Conservation (phyloP, 2,888 invertebrate genomes). For the Cerceris rybyensis region DNA sequence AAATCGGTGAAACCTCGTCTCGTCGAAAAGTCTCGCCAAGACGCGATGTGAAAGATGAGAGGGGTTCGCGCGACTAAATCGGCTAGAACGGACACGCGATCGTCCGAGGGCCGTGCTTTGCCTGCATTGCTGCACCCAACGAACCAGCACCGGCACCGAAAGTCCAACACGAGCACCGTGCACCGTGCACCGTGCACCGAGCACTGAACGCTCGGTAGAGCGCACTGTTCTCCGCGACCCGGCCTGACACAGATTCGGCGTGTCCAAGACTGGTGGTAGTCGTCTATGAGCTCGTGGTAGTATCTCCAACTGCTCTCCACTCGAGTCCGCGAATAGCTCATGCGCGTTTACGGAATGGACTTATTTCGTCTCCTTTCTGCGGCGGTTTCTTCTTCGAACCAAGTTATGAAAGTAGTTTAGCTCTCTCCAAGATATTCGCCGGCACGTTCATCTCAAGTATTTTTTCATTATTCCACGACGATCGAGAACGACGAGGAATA, state of each 20-base stretch:
- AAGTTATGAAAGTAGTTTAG: no score
- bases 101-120: no score
- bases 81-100: no score
- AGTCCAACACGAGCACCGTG: neutral
- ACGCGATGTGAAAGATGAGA: no score
- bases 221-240: conserved; percentile 58
- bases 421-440: no score
- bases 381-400: neutral
- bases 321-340: neutral
- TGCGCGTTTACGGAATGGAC: neutral
- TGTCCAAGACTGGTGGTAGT: conserved; percentile 51
- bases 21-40: no score
- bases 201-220: conserved; percentile 56
- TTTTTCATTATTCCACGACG: neutral
- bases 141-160: neutral
- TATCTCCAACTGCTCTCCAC: neutral
- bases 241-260: conserved; percentile 72
- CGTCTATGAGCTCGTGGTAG: conserved; percentile 60
- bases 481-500: neutral
- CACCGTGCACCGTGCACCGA: conserved; percentile 56
- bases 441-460: neutral
- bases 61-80: no score
- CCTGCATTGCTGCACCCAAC: no score
- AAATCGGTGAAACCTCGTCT: no score
- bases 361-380: neutral